Base-by-base conservation (phyloP, 2,888 invertebrate genomes). In the Proisotoma minuta region DNA sequence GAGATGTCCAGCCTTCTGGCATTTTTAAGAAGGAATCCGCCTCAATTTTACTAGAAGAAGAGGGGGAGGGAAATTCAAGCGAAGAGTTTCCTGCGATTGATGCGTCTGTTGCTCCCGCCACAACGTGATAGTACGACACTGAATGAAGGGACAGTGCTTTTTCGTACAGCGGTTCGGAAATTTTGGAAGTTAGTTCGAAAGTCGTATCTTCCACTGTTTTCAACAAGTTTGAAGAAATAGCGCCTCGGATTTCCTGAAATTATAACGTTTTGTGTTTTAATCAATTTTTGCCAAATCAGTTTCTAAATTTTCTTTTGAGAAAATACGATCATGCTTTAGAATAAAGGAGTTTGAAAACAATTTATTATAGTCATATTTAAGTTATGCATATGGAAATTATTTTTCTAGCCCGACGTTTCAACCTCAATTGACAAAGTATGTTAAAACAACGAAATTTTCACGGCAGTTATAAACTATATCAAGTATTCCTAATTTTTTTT, bases 11-110 rank as follows among this genome's bases (percentile, higher is more conserved):
- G 0, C 64, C 62, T 1, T 1, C n/a, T 12, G 70, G 68, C 12
- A 70, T 58, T n/a, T 52, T 62, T 22, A 70, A 63, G 40, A 28
- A 65, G 0, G 70, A 65, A 22, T 57, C 56, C 1, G 47, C 10
- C n/a, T n/a, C n/a, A n/a, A n/a, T n/a, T n/a, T n/a, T n/a, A 2
- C 8, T 15, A 20, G 20, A 27, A 18, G 53, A 34, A 1, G 12
- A 29, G 15, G 4, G 27, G 12, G 34, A 48, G n/a, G 62, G 60
- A 57, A 63, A 61, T 49, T 58, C 60, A 26, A 56, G 57, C 4
- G 34, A 20, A 20, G n/a, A 28, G 23, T 40, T 50, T 3, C 15
- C 18, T 10, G n/a, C 28, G 2, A 26, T 10, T 20, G 3, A 1
- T 27, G 3, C 5, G 22, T 66, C 58, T 15, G 57, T n/a, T 2